phyloP scores from a whole-genome alignment of 2,113 vertebrate genomes.

The Micromys minutus region DNA sequence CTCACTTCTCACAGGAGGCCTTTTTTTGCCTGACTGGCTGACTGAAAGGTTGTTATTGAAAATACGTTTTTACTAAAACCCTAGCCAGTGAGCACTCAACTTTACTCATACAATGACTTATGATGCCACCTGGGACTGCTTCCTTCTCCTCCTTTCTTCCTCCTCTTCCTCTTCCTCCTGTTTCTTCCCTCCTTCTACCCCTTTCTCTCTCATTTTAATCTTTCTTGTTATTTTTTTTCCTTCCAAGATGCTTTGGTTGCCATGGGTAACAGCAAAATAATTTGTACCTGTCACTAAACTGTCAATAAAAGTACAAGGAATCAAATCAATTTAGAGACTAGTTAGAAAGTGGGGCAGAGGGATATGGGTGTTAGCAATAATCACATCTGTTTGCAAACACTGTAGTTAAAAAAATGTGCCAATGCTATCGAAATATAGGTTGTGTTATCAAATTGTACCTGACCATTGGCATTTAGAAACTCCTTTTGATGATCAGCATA shows the following conservation, averaged over 20 bases:
- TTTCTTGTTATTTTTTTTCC: neutral
- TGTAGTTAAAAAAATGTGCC: neutral
- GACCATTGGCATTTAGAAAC: neutral
- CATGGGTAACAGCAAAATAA: conserved; percentile 25
- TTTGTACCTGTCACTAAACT: neutral
- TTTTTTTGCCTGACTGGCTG: neutral
- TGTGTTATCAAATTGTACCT: conserved; percentile 43
- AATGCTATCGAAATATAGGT: neutral
- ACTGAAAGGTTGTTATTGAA: neutral
- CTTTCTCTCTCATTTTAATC: conserved; percentile 3
- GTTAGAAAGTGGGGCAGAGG: conserved; percentile 37
- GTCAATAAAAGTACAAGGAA: conserved; percentile 33
- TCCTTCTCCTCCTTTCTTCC: neutral
- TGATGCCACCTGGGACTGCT: conserved; percentile 9
- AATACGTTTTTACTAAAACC: neutral
- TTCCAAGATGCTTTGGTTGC: neutral
- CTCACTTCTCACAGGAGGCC: neutral
- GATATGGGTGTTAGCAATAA: neutral
- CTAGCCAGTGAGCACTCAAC: neutral
- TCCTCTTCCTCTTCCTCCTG: neutral
- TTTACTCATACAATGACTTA: conserved; percentile 14
- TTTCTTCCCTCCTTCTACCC: neutral
- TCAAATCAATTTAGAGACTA: neutral
- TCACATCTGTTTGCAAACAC: neutral
- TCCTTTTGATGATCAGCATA: conserved; percentile 33